Percentiles rank a stretch among this genome's conserved stretches.
Evolutionary conservation across 2,113 vertebrate genomes (phyloP).

Genomic region (Pterophyllum scalare): DNA sequence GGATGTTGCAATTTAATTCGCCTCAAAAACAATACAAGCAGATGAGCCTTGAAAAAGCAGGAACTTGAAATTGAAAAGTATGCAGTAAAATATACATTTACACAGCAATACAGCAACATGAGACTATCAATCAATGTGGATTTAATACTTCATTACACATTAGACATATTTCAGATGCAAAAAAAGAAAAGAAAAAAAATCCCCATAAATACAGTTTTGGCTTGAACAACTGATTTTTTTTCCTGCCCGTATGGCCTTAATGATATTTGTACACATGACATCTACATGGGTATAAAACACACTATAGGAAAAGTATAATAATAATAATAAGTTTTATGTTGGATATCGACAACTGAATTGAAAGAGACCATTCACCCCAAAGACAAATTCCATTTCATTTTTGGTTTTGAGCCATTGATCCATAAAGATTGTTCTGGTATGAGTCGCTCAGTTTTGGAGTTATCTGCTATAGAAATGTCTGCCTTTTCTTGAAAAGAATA

Average conservation of each 20-base stretch:
- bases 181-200: slow-evolving; percentile 19
- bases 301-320: not conserved
- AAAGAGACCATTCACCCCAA: not conserved
- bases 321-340: not conserved
- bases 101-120: slow-evolving; percentile 10
- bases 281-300: not conserved
- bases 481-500: not conserved
- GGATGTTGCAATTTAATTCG: not conserved
- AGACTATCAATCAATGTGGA: slow-evolving; percentile 42
- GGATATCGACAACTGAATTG: not conserved
- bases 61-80: not conserved
- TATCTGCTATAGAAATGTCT: not conserved
- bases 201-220: slow-evolving; percentile 50
- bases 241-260: slow-evolving; percentile 23
- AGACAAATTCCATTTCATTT: not conserved
- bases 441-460: not conserved
- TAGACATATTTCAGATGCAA: slow-evolving; percentile 40
- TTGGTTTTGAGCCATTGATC: not conserved
- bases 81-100: not conserved
- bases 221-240: slow-evolving; percentile 14
- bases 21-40: not conserved
- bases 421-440: not conserved
- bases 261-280: slow-evolving; percentile 1
- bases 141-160: slow-evolving; percentile 74
- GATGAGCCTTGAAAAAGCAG: not conserved